These are phyloP conservation scores for Peribatodes rhomboidaria DNA, from an alignment of 2,888 invertebrate genomes.

Conservation along the genomic window DNA sequence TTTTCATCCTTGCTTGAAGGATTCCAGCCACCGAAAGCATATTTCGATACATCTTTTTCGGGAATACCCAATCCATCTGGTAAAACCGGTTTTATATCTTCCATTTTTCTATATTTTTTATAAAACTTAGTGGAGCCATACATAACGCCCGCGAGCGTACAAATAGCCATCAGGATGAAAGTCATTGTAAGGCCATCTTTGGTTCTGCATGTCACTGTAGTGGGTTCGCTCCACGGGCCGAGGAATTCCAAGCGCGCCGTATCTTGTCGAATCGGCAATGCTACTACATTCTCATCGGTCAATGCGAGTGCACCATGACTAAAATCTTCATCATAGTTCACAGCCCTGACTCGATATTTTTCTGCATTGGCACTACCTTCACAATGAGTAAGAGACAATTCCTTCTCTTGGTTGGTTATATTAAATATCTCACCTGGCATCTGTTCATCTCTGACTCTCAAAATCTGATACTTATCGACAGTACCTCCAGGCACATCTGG, in stretches of 20 bases:
- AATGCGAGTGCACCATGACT: conserved; percentile 67
- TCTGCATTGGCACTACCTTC: conserved; percentile 68
- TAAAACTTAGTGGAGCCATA: conserved; percentile 84
- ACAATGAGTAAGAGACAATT: conserved; percentile 63
- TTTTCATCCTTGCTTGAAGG: conserved; percentile 78
- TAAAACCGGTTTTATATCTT: conserved; percentile 89
- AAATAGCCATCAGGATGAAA: conserved; percentile 68
- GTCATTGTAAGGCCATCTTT: conserved; percentile 69
- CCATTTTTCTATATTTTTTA: conserved; percentile 88
- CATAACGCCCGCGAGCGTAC: conserved; percentile 64
- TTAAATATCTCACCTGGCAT: conserved; percentile 60
- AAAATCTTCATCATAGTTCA: conserved; percentile 73
- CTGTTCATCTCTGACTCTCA: conserved; percentile 68
- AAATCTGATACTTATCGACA: conserved; percentile 86
- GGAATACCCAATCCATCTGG: conserved; percentile 88
- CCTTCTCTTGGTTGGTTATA: conserved; percentile 51
- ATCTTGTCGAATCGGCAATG: conserved; percentile 52
- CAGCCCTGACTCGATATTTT: conserved; percentile 76
- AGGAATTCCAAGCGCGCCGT: conserved; percentile 55
- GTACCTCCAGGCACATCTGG: conserved; percentile 84
- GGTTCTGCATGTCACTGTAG: conserved; percentile 66
- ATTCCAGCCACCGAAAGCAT: conserved; percentile 74
- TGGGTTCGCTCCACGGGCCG: conserved; percentile 76
- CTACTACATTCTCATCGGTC: conserved; percentile 59
- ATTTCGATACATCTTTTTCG: conserved; percentile 78